Conservation (phyloP, 2,888 invertebrate genomes). For the Galeopsomyia nigrocyanea region DNA sequence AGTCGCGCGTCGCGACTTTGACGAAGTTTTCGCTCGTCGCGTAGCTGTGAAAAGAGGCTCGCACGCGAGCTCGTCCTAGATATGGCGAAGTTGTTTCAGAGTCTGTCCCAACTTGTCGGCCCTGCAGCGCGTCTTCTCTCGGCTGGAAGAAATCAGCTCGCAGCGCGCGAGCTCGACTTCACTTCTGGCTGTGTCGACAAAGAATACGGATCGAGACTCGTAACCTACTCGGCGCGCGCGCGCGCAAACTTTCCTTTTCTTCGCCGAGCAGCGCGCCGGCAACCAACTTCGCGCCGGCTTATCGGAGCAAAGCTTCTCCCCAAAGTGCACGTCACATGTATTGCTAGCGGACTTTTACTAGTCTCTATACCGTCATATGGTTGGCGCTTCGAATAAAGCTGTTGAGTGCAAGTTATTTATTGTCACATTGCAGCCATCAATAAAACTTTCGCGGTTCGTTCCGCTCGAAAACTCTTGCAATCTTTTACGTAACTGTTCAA, state of each 20-base stretch:
- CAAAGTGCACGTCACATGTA: too few species aligned
- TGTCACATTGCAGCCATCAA: not conserved
- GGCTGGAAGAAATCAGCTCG: slow-evolving; percentile 31
- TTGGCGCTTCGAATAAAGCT: too few species aligned
- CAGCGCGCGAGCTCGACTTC: slow-evolving; percentile 10
- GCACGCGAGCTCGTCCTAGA: not conserved
- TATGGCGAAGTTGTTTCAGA: slow-evolving; percentile 5
- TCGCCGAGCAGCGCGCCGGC: not conserved
- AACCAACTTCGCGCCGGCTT: too few species aligned
- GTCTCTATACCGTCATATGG: too few species aligned
- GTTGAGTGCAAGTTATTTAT: too few species aligned
- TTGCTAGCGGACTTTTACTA: too few species aligned
- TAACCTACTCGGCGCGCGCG: slow-evolving; percentile 13
- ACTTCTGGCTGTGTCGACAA: slow-evolving; percentile 12
- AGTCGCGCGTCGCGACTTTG: not conserved
- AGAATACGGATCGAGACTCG: not conserved
- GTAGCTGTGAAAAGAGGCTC: slow-evolving; percentile 16
- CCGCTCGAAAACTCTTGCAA: not conserved
- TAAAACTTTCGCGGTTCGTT: not conserved
- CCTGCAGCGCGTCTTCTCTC: not conserved
- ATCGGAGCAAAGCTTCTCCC: too few species aligned
- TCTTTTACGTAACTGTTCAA: too few species aligned
- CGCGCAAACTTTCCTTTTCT: slow-evolving; percentile 11
- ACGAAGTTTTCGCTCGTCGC: slow-evolving; percentile 2
- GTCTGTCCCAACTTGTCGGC: slow-evolving; percentile 4